Evolutionary conservation across 2,113 vertebrate genomes (phyloP).

Genomic region (Sylvilagus bachmani): DNA sequence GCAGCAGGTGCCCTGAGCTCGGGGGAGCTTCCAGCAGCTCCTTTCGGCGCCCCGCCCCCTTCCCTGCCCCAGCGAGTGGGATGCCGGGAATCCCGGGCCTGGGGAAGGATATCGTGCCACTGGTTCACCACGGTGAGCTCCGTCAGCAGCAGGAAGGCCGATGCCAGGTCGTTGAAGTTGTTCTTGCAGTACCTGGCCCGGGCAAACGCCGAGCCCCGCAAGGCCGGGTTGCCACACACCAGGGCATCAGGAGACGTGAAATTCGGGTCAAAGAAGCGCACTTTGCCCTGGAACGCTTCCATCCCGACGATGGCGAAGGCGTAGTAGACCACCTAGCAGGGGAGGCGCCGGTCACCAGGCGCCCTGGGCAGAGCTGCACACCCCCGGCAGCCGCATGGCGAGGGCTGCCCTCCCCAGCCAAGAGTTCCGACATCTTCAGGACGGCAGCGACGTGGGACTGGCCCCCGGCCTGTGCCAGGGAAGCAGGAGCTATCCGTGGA

Average conservation of each 20-base stretch:
- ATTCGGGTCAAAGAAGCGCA: constrained; percentile 88
- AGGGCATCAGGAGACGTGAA: constrained; percentile 72
- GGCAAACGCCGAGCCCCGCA: constrained; percentile 91
- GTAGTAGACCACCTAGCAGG: constrained; percentile 93
- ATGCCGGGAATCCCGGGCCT: fast-evolving
- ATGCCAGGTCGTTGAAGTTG: constrained; percentile 95
- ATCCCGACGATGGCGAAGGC: constrained; percentile 96
- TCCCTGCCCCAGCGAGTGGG: too few relatives aligned
- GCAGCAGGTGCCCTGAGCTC: neutral
- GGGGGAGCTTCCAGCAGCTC: neutral
- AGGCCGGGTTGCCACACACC: constrained; percentile 91
- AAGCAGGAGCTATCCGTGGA: neutral
- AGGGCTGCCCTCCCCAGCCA: neutral
- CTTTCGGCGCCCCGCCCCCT: neutral
- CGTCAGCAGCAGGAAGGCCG: constrained; percentile 92
- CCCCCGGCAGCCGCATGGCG: neutral
- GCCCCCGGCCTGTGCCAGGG: fast-evolving
- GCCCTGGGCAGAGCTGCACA: fast-evolving
- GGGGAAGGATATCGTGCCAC: constrained; percentile 97
- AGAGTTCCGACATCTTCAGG: neutral
- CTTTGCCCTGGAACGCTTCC: constrained; percentile 93
- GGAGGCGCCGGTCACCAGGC: neutral
- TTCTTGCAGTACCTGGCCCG: constrained; percentile 94
- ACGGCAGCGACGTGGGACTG: too few relatives aligned
- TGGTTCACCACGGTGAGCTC: constrained; percentile 98